These are phyloP conservation scores for Allacma fusca DNA, from an alignment of 2,888 invertebrate species.

Conservation along the genomic window DNA sequence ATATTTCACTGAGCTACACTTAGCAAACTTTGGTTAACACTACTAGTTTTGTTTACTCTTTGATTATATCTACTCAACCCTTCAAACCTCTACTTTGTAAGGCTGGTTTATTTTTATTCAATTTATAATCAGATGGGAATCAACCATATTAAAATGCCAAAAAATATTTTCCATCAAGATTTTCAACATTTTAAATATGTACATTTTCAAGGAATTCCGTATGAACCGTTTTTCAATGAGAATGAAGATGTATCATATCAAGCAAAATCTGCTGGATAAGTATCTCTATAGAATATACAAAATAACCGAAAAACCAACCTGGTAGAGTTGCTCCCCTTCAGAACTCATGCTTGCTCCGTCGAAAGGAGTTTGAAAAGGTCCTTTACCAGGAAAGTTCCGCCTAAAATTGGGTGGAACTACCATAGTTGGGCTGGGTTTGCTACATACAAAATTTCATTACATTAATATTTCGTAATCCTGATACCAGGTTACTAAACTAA, in stretches of 20 bases:
- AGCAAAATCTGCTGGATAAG: not conserved
- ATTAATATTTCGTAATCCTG: not conserved
- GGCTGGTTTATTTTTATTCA: no score
- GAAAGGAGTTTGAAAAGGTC: conserved; percentile 57
- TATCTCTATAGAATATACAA: not conserved
- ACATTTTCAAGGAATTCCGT: no score
- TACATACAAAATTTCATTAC: conserved; percentile 28
- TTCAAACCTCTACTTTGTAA: no score
- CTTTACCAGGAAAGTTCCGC: conserved; percentile 59
- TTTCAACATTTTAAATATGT: no score
- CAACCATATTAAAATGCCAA: no score
- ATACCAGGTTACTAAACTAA: not conserved
- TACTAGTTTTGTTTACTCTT: no score
- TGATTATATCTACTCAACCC: no score
- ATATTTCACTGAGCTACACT: no score
- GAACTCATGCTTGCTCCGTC: conserved; percentile 47
- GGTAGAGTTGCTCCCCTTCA: conserved; percentile 46
- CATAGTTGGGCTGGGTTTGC: conserved; percentile 61
- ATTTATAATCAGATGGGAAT: no score
- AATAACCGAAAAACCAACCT: conserved; percentile 25
- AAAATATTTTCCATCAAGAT: no score
- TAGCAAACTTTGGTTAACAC: no score
- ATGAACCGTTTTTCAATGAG: no score
- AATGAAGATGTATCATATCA: not conserved
- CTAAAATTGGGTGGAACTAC: conserved; percentile 60